Percentiles rank a stretch among this genome's conserved stretches.
Evolutionary conservation across 2,797 vertebrate species (phyloP).

Genomic region (Thamnophis elegans): DNA sequence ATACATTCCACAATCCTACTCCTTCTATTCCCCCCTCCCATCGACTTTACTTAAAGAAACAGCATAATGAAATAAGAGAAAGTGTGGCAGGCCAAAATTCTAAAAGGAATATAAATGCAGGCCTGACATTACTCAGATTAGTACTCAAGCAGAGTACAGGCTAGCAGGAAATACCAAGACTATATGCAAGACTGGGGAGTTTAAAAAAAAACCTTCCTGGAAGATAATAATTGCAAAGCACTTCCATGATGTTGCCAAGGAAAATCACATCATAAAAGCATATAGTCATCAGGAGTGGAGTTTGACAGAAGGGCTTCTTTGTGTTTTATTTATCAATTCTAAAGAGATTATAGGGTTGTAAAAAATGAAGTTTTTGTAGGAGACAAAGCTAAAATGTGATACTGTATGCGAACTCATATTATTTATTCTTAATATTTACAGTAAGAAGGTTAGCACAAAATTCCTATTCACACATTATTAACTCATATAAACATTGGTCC

Average conservation of each 20-base stretch:
- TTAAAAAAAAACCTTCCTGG: not conserved
- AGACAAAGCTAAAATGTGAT: not conserved
- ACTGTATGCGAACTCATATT: not conserved
- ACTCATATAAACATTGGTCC: not conserved
- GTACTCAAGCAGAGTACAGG: not conserved
- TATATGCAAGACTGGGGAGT: not conserved
- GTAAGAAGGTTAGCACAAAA: not conserved
- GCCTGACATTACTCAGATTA: too few species aligned
- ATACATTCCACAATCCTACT: too few species aligned
- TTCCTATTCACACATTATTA: not conserved
- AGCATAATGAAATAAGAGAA: too few species aligned
- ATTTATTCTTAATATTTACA: not conserved
- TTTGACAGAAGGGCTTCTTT: not conserved
- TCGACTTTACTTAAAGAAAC: too few species aligned
- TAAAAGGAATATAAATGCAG: too few species aligned
- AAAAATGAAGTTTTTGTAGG: not conserved
- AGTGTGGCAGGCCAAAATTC: too few species aligned
- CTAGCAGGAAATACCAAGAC: not conserved
- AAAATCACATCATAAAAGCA: not conserved
- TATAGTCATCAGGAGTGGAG: not conserved
- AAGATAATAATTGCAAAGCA: not conserved
- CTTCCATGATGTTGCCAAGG: not conserved
- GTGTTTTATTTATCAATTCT: not conserved
- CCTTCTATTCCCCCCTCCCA: too few species aligned
- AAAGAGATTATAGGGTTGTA: not conserved